These are phyloP conservation scores for Pogonocherus hispidulus DNA, from an alignment of 2,888 invertebrate species.

Conservation along the genomic window DNA sequence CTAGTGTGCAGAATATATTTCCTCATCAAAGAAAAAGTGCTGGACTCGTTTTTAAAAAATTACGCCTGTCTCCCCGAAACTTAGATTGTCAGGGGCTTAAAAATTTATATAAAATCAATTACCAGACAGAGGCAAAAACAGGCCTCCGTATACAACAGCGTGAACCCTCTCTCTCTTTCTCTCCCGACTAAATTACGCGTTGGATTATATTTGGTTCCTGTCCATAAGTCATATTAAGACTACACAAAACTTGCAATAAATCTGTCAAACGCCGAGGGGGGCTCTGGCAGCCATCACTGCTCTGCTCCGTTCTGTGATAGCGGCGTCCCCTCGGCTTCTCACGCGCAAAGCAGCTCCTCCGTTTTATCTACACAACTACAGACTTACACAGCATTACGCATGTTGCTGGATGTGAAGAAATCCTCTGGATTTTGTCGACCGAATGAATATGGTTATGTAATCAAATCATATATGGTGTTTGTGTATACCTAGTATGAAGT, in stretches of 20 bases:
- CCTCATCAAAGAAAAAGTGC: no score
- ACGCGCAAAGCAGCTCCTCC: slow-evolving; percentile 19
- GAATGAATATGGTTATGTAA: background rate
- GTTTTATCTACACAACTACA: slow-evolving; percentile 26
- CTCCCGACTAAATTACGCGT: slow-evolving; percentile 58
- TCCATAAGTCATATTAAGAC: slow-evolving; percentile 71
- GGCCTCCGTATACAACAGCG: background rate
- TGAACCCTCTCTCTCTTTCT: background rate
- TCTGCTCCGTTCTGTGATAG: slow-evolving; percentile 49
- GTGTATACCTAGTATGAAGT: no score
- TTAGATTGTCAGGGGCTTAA: background rate
- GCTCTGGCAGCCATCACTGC: slow-evolving; percentile 59
- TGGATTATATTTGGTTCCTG: slow-evolving; percentile 65
- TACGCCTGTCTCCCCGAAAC: background rate
- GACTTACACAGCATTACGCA: slow-evolving; percentile 37
- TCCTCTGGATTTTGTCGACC: slow-evolving; percentile 16
- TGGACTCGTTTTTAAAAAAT: background rate
- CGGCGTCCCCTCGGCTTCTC: slow-evolving; percentile 44
- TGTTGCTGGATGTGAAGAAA: slow-evolving; percentile 30
- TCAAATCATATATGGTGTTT: no score
- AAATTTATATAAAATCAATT: slow-evolving; percentile 6
- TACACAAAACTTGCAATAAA: slow-evolving; percentile 67
- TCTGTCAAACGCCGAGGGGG: slow-evolving; percentile 68
- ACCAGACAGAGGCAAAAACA: slow-evolving; percentile 6
- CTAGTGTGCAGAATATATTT: no score